A percentile compares a stretch with the other conserved stretches of the same genome.
These are phyloP conservation scores for Pandion haliaetus DNA, from an alignment of 2,113 vertebrate species.

Conservation along the genomic window DNA sequence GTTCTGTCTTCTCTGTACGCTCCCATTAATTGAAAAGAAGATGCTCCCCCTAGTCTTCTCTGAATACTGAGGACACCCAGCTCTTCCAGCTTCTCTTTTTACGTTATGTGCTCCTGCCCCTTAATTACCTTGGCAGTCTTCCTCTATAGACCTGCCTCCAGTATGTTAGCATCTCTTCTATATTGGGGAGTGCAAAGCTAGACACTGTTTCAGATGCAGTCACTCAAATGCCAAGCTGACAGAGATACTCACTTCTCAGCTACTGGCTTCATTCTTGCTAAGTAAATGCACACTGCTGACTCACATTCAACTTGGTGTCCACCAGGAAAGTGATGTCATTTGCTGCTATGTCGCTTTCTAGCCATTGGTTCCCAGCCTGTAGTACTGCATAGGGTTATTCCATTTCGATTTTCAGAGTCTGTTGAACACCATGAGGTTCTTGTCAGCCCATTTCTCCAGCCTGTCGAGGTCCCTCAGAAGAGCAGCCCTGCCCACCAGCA, in stretches of 20 bases:
- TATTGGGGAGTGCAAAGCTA: neutral
- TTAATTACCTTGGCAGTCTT: neutral
- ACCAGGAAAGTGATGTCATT: neutral
- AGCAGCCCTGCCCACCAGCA: neutral
- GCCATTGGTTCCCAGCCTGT: accelerated
- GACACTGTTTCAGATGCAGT: neutral
- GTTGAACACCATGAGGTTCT: neutral
- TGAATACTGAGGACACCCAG: neutral
- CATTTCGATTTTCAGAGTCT: neutral
- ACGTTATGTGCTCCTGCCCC: neutral
- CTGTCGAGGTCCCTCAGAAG: neutral
- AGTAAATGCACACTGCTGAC: neutral
- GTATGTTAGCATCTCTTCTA: neutral
- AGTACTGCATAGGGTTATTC: accelerated
- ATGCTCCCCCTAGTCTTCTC: neutral
- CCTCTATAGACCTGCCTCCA: neutral
- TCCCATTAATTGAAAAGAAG: neutral
- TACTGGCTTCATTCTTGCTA: neutral
- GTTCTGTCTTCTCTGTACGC: neutral
- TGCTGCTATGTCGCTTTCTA: neutral
- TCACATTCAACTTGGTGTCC: neutral
- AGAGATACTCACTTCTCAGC: neutral
- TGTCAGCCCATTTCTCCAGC: neutral
- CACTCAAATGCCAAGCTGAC: neutral
- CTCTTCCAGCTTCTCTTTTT: neutral